Percentiles rank a stretch among this genome's conserved stretches.
Conservation (phyloP, 2,113 vertebrate species). For the Elephantulus edwardii region DNA sequence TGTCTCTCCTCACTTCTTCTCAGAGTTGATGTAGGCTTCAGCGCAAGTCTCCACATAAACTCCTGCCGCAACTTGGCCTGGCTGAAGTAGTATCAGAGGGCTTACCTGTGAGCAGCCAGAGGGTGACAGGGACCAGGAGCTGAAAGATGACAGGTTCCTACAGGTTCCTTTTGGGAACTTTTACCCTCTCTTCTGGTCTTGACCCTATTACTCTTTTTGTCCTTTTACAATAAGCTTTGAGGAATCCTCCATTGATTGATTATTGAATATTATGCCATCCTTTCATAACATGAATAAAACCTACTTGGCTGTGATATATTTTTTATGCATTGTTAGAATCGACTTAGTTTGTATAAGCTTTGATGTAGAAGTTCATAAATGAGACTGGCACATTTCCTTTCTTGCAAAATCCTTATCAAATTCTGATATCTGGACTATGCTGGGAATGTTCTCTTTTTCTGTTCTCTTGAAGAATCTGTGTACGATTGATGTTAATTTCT, state of each 20-base stretch:
- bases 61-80: background rate
- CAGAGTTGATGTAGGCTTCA: background rate
- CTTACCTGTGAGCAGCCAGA: background rate
- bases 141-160: background rate
- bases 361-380: background rate
- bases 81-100: accelerated
- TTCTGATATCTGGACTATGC: background rate
- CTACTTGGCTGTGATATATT: background rate
- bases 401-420: background rate
- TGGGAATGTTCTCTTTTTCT: background rate
- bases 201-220: background rate
- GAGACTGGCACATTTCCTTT: constrained; percentile 4
- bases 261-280: background rate
- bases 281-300: background rate
- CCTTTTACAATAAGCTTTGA: background rate
- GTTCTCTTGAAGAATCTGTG: background rate
- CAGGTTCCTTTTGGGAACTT: background rate
- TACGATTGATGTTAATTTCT: background rate
- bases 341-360: background rate
- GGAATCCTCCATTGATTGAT: background rate
- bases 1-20: background rate
- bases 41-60: background rate
- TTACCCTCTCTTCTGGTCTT: background rate
- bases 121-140: background rate
- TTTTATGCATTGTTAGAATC: background rate